phyloP scores from a whole-genome alignment of 2,797 vertebrate genomes.

The Anisognathus igniventris region DNA sequence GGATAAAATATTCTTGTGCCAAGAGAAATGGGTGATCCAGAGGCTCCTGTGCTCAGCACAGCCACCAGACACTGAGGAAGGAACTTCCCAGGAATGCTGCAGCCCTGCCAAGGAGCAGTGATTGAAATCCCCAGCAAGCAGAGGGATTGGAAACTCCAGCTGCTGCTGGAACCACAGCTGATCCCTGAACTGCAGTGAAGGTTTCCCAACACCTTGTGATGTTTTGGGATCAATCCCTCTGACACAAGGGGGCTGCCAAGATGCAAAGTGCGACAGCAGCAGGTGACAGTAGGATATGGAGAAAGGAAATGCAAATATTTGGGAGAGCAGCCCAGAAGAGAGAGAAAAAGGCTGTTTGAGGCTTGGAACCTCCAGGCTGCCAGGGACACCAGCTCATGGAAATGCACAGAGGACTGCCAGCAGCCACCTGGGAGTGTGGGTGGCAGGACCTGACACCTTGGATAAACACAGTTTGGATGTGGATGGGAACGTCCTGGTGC shows the following conservation, averaged over 20 bases:
- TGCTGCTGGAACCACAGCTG: background rate
- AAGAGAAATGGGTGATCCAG: background rate
- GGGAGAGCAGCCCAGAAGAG: background rate
- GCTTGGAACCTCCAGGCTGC: background rate
- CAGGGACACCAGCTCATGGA: background rate
- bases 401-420: background rate
- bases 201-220: background rate
- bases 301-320: slow-evolving; percentile 28
- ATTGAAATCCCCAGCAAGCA: background rate
- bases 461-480: background rate
- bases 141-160: background rate
- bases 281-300: background rate
- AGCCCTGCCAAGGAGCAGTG: background rate
- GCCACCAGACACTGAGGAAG: background rate
- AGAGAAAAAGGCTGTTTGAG: background rate
- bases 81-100: background rate
- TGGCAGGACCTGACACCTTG: background rate
- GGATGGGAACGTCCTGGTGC: background rate
- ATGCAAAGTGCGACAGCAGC: background rate
- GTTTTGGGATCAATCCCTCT: background rate
- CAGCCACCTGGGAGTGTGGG: background rate
- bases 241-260: background rate
- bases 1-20: background rate
- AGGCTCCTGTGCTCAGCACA: background rate
- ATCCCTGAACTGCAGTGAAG: background rate